Percentiles rank a stretch among this genome's conserved stretches.
These are phyloP conservation scores for Allacma fusca DNA, from an alignment of 2,888 invertebrate genomes.

Conservation along the genomic window DNA sequence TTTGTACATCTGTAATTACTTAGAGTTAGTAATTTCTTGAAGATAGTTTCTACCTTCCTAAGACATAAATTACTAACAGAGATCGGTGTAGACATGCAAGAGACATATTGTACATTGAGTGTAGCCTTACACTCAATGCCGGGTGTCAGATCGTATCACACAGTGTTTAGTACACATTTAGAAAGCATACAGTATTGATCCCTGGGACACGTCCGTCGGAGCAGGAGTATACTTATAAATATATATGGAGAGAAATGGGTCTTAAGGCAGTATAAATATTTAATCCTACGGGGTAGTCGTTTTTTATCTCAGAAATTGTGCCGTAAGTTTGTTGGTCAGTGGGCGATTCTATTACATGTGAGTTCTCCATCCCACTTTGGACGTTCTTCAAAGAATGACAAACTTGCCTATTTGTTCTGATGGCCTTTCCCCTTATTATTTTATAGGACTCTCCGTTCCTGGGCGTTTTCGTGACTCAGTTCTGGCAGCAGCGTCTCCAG, in stretches of 20 bases:
- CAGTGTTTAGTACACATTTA: background rate
- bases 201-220: background rate
- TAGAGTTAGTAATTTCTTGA: no score
- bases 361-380: conserved; percentile 2
- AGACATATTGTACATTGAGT: no score
- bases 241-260: background rate
- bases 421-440: background rate
- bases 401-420: conserved; percentile 2
- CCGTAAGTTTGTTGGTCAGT: background rate
- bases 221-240: no score
- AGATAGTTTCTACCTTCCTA: no score
- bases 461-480: no score
- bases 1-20: no score
- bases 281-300: background rate
- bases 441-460: background rate
- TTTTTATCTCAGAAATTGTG: no score
- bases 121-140: conserved; percentile 6
- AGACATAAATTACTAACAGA: no score
- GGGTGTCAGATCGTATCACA: conserved; percentile 1
- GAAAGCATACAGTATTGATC: background rate
- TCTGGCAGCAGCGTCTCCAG: no score
- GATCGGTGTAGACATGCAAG: no score
- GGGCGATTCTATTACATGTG: background rate
- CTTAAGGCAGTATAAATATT: background rate
- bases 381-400: conserved; percentile 10